Evolutionary conservation across 2,888 invertebrate species (phyloP).

Genomic region (Graphium colonna): DNA sequence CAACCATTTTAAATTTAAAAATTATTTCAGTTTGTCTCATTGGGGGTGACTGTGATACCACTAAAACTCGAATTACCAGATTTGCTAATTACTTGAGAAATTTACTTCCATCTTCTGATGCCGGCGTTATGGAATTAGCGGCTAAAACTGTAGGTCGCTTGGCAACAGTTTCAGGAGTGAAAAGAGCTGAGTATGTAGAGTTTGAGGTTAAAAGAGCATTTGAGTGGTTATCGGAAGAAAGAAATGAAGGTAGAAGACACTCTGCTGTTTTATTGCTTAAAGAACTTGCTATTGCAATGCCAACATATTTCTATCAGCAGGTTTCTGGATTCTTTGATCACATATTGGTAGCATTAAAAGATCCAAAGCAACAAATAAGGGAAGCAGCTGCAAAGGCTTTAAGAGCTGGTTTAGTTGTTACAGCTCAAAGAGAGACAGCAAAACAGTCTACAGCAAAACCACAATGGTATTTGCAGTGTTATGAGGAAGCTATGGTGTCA

Average conservation of each 20-base stretch:
- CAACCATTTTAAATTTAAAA: no score
- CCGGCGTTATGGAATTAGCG: conserved; percentile 96
- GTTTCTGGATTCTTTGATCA: conserved; percentile 96
- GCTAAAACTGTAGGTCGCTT: conserved; percentile 97
- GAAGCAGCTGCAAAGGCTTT: conserved; percentile 96
- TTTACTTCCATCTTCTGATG: conserved; percentile 93
- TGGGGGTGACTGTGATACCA: conserved; percentile 95
- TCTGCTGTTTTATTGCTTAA: conserved; percentile 95
- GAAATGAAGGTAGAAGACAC: conserved; percentile 94
- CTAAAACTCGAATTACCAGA: conserved; percentile 92
- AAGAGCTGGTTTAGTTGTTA: conserved; percentile 96
- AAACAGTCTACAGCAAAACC: conserved; percentile 93
- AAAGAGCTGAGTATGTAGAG: conserved; percentile 98
- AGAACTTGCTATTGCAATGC: conserved; percentile 96
- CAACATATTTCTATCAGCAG: conserved; percentile 98
- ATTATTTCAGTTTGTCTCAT: conserved; percentile 91
- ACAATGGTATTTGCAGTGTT: conserved; percentile 96
- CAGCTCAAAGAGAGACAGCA: conserved; percentile 96
- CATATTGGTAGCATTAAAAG: conserved; percentile 94
- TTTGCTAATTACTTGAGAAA: conserved; percentile 96
- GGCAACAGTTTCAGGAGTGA: conserved; percentile 94
- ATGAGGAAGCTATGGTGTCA: conserved; percentile 91
- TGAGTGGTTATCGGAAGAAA: conserved; percentile 95
- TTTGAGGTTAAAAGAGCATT: conserved; percentile 97
- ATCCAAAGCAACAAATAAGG: conserved; percentile 93